Evolutionary conservation across 2,797 vertebrate species (phyloP).

Genomic region (Urocyon cinereoargenteus): DNA sequence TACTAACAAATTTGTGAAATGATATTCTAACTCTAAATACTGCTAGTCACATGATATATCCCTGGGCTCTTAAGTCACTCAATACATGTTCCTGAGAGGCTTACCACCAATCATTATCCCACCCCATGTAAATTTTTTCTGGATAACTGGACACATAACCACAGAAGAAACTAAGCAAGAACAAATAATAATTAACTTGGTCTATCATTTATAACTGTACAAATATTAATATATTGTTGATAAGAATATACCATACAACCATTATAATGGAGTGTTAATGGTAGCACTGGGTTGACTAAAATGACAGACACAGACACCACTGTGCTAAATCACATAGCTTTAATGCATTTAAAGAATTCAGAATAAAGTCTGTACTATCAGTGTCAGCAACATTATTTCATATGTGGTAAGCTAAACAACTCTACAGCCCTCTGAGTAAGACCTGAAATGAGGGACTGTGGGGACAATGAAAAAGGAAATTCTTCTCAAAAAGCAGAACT

Average conservation of each 20-base stretch:
- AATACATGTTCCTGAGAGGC: not conserved
- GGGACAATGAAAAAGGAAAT: not conserved
- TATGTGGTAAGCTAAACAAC: not conserved
- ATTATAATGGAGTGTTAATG: not conserved
- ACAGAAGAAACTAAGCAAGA: not conserved
- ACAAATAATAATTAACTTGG: not conserved
- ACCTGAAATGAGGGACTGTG: fast-evolving
- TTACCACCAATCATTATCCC: not conserved
- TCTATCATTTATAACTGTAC: not conserved
- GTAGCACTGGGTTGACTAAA: not conserved
- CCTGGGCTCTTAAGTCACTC: not conserved
- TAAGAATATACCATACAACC: not conserved
- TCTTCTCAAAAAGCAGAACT: not conserved
- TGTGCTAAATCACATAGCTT: not conserved
- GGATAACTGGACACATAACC: not conserved
- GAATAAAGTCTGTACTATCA: not conserved
- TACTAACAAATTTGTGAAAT: not conserved
- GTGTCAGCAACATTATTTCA: not conserved
- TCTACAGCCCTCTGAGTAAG: not conserved
- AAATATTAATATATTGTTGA: not conserved
- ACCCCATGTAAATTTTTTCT: not conserved
- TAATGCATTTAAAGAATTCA: not conserved
- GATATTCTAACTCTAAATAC: not conserved
- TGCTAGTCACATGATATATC: not conserved
- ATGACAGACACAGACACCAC: not conserved